Evolutionary conservation across 2,797 vertebrate species (phyloP), one percentile per base, ranked within the genome.

Genomic region (Pachyuromys duprasi): DNA sequence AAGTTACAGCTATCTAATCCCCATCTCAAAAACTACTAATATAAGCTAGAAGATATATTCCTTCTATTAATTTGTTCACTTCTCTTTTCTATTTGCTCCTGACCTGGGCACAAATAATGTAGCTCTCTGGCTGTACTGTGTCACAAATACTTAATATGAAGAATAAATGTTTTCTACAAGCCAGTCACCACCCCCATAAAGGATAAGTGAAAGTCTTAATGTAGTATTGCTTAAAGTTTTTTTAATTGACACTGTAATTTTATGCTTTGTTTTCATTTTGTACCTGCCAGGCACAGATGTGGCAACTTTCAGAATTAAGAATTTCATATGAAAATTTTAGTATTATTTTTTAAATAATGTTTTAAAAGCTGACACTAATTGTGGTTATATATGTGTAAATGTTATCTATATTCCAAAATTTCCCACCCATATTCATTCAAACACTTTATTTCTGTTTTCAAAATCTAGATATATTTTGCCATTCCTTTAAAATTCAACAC

Each of bases 221-320:
- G 8, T 89, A 74, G 17, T 83, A 22, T 84, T 91, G 42, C 76
- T 94, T 84, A 86, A 49, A 14, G 0, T 31, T 49, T 95, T 95
- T 69, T 86, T 24, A 82, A 86, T 49, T 31, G 42, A 80, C 42
- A 70, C 65, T 88, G 11, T 62, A 82, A 13, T 93, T 93, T 83
- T 91, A 89, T 87, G 65, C 91, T 93, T 97, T 93, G 97, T 96
- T 89, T 86, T n/a, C 28, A 90, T 62, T 93, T 86, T 63, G 17
- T 15, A 90, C 45, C 55, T 87, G 28, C 45, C 42, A 57, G 67
- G 53, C 57, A 94, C 78, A 86, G 69, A 91, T 24, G 93, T 91
- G 94, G 65, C 87, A 93, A 76, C 67, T 94, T 96, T 94, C 33
- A 90, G 49, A 65, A 62, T 93, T 67, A 76, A 28, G 80, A 72